These are phyloP conservation scores for Chondrilla cf. caribensis DNA, from an alignment of 37 sponge, comb jelly and placozoan species.

Conservation along the genomic window DNA sequence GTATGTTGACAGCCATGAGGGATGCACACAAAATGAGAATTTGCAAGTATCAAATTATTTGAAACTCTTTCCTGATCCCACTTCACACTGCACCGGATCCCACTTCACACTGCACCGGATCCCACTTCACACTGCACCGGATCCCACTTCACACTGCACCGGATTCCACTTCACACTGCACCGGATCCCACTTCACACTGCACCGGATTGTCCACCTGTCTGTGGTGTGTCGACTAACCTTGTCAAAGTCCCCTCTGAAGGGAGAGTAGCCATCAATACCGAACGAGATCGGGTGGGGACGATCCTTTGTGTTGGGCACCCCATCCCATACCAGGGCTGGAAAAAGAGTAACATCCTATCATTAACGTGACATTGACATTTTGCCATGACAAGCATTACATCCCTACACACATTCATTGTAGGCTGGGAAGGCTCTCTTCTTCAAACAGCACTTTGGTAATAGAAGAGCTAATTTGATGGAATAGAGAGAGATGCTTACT, in stretches of 20 bases:
- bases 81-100: no score
- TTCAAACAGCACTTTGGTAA: constrained; percentile 5
- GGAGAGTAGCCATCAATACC: constrained; percentile 62
- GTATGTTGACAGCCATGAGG: not conserved
- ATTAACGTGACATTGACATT: not conserved
- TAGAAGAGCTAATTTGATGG: not conserved
- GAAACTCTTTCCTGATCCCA: no score
- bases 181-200: no score
- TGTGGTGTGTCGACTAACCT: constrained; percentile 38
- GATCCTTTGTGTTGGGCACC: not conserved
- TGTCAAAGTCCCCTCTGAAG: constrained; percentile 71
- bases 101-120: no score
- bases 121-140: no score
- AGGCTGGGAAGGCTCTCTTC: not conserved
- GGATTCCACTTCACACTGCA: no score
- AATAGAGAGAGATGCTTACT: not conserved
- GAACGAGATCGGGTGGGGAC: not conserved
- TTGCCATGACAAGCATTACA: no score
- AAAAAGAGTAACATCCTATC: not conserved
- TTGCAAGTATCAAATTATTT: no score
- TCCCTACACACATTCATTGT: not conserved
- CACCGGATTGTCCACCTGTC: no score
- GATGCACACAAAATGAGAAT: no score
- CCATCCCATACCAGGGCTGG: not conserved
- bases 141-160: no score